Percentiles rank a stretch among this genome's conserved stretches.
Conservation (phyloP, 2,797 vertebrate genomes). For the Cossypha polioptera region DNA sequence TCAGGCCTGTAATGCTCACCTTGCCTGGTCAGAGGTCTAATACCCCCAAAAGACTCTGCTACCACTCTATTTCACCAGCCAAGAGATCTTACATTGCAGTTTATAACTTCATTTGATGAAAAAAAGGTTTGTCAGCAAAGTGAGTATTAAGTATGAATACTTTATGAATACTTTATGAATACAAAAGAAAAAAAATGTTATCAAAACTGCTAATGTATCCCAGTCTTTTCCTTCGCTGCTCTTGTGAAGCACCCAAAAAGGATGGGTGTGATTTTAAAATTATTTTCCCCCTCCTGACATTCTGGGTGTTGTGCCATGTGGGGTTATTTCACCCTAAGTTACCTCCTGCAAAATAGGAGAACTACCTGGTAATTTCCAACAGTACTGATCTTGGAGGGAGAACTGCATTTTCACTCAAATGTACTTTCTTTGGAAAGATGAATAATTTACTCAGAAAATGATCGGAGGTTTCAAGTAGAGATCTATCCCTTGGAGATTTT, state of each 20-base stretch:
- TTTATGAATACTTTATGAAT: not conserved
- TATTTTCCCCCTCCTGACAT: not conserved
- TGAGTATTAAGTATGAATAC: not conserved
- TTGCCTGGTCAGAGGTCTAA: not conserved
- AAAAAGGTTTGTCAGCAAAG: not conserved
- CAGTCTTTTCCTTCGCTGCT: not conserved
- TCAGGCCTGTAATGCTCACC: not conserved
- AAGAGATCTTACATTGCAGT: not conserved
- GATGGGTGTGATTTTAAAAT: not conserved
- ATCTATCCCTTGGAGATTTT: not conserved
- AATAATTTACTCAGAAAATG: not conserved
- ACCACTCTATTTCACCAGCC: not conserved
- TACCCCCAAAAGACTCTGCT: not conserved
- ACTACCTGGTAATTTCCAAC: not conserved
- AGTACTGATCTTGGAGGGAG: not conserved
- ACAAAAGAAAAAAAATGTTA: not conserved
- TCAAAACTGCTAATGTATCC: not conserved
- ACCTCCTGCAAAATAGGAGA: not conserved
- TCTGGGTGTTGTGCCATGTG: not conserved
- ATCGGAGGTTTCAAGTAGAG: not conserved
- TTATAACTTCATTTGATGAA: not conserved
- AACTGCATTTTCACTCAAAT: not conserved
- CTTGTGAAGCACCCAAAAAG: not conserved
- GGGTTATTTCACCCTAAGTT: not conserved
- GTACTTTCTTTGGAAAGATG: not conserved